Base-by-base conservation (phyloP, 2,113 vertebrate genomes). In the Thoracochromis brauschi region DNA sequence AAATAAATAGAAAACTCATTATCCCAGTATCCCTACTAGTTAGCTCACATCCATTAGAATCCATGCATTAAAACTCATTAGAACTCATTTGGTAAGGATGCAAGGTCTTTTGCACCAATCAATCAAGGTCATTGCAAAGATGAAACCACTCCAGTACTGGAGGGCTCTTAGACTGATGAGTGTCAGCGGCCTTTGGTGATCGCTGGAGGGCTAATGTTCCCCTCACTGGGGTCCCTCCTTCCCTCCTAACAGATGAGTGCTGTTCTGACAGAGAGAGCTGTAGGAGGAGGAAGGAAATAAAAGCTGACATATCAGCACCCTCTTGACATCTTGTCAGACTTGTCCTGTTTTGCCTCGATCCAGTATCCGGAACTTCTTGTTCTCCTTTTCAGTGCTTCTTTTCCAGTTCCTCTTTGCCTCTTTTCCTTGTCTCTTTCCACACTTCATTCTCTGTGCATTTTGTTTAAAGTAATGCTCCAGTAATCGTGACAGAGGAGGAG, bases 61-160 rank as follows among this genome's bases (percentile, higher is more conserved):
- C 79, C 78, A 78, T 54, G 80, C 89, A 90, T 95, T 93, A 87
- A 92, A 93, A 85, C 79, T 94, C 78, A 93, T 92, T 94, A 93
- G 71, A 58, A 68, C 92, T 92, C 75, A 55, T 93, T 92, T 93
- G 87, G 81, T 91, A 80, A 58, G 82, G 65, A 90, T 82, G 47
- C 16, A 42, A 85, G 85, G 87, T 89, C 86, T 80, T 82, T 87
- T 84, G 90, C 91, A 90, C 87, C 92, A 93, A 93, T 95, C 93
- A 93, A 92, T 96, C 94, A 94, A 96, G 96, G 95, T 95, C 95
- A 91, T 58, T 38, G 80, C 81, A 73, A 81, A 90, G 89, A 92
- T 87, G 92, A 90, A 60, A 57, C 85, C 83, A 63, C 87, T 84
- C 53, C 51, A 88, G 92, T 65, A 85, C 91, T 90, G 81, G 71